phyloP scores from a whole-genome alignment of 2,113 vertebrate species.

The Motacilla tschutschensis region DNA sequence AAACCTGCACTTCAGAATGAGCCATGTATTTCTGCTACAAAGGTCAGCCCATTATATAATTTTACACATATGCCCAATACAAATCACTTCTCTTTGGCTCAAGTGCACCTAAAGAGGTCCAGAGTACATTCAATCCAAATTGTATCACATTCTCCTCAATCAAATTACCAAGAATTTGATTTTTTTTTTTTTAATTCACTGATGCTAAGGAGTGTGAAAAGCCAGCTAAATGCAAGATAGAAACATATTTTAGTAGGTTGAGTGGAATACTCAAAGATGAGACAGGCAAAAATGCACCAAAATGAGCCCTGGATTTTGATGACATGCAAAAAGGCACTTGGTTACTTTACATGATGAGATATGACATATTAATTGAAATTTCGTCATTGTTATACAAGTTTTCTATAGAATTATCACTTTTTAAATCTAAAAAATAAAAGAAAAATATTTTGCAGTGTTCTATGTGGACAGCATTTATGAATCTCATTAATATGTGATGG shows the following conservation, averaged over 20 bases:
- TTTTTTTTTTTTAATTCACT: neutral
- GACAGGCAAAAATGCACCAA: neutral
- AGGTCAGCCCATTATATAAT: constrained; percentile 46
- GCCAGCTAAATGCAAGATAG: neutral
- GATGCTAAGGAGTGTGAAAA: neutral
- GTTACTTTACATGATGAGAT: neutral
- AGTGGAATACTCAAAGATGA: neutral
- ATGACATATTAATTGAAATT: neutral
- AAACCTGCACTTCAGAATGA: constrained; percentile 40
- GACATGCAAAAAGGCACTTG: neutral
- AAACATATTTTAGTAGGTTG: neutral
- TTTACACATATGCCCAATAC: constrained; percentile 14
- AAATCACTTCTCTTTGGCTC: constrained; percentile 34
- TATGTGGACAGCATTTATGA: neutral
- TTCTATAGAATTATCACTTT: neutral
- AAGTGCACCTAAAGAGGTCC: neutral
- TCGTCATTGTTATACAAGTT: neutral
- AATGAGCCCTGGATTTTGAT: neutral
- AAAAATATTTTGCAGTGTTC: neutral
- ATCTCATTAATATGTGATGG: neutral
- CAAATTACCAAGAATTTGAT: neutral
- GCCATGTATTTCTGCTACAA: constrained; percentile 21
- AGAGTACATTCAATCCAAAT: constrained; percentile 18
- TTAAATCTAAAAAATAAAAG: neutral
- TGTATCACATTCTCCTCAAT: neutral